Evolutionary conservation across 1,140 invertebrate genomes (phyloP), one percentile per base, ranked within the genome.

Genomic region (Lordiphosa mommai): DNA sequence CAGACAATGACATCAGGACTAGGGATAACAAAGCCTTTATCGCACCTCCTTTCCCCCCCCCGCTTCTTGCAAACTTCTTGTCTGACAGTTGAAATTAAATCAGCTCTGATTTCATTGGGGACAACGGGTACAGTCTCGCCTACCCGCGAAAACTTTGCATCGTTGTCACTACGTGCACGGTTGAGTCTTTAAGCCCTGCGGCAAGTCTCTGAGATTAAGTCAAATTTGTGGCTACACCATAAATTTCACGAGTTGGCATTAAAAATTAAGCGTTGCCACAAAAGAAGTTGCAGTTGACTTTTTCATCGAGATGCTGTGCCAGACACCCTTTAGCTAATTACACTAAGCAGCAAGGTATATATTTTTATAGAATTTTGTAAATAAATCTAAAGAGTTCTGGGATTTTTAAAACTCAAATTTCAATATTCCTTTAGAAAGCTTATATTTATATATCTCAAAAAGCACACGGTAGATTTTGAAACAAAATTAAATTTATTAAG

Each of bases 191-290:
- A 76, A 73, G 72, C 67, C 65, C 60, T 44, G 13, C 56, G 74
- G 76, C 57, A 67, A 40, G 50, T 60, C 33, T 60, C 33, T 34
- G 43, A 76, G 76, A 80, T 80, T 80, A 80, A 82, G 66, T 82
- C 76, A 71, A 74, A 80, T 80, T 80, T 80, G 74, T 82, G 71
- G 74, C 71, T 61, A 66, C 41, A 69, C 66, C 82, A 82, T 80
- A 80, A 80, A 82, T 82, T 82, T 82, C 55, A 71, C 30, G 58
- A 55, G 34, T 46, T 36, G 60, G 76, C 66, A 82, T 80, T 80
- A 82, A 80, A 82, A 80, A 80, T 80, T 80, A 82, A 80, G 76
- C 70, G 66, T 20, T 44, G 47, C 49, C 60, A 63, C 47, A 67
- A 49, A 70, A 66, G 58, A 52, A 67, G 56, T 67, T 71, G 66